Base-by-base conservation (phyloP, 2,113 vertebrate species). In the Vidua macroura region DNA sequence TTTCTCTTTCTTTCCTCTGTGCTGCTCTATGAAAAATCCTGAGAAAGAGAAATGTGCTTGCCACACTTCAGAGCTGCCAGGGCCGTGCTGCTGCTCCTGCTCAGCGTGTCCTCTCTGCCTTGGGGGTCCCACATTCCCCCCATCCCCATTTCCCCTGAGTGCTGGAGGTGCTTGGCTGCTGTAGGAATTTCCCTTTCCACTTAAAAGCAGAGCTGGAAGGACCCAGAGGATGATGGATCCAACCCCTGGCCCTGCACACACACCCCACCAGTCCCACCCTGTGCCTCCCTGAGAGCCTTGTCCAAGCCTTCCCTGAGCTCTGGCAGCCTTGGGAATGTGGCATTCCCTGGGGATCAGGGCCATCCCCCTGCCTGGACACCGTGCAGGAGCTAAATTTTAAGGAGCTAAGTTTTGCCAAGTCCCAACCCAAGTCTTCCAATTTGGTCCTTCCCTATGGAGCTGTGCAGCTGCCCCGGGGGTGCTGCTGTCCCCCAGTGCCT, bases 71-170 rank as follows among this genome's bases (percentile, higher is more conserved):
- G 22, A 14, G 68, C 81, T 63, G 56, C 56, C 46, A 25, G 67
- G 67, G 63, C 73, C 0, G 46, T n/a, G 88, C 51, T 44, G 63
- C 33, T 63, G 60, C 60, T 63, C 18, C 39, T 43, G 60, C 39
- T 7, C 3, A 3, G 1, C 0, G 3, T 6, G 15, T 10, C 41
- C 59, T 24, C 37, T 48, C 43, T 7, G 4, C 17, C 6, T 1
- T 25, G 39, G 8, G 52, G 39, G 18, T 31, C 33, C 52, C 46
- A 16, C 4, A 0, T 25, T 2, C 13, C n/a, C 9, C 23, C 22
- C 3, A 7, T 17, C 15, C 28, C 0, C 0, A 3, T 59, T 30
- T 13, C 28, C 24, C 24, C n/a, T 4, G 8, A 7, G 43, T 4
- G 0, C 7, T 76, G 52, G 4, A 2, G 14, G n/a, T 30, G 35